Base-by-base conservation (phyloP, 2,797 vertebrate species). In the Arctocebus calabarensis region DNA sequence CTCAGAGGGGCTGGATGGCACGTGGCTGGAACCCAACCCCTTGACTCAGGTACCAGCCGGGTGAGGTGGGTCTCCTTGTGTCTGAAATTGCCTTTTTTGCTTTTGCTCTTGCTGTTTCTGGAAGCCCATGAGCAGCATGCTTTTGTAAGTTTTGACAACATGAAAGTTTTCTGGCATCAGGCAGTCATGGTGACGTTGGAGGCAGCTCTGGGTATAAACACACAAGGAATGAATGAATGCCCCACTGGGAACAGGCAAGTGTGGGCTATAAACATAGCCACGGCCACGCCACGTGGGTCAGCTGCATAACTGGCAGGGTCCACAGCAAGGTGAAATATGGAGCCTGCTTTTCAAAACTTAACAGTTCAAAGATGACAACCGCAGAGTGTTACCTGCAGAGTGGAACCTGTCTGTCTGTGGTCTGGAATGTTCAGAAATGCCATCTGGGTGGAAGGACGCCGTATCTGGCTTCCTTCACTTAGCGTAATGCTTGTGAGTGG, bases 161-260 rank as follows among this genome's bases (percentile, higher is more conserved):
- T 48, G 34, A 45, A 45, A 0, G 14, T 37, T 52, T 43, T 75
- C 23, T 7, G 40, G 43, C 32, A 34, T 79, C 75, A 74, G 55
- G 19, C 17, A 16, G n/a, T 85, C 5, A 16, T 23, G 43, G 52
- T 34, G 55, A 34, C 34, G 17, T 45, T 61, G 29, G 40, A 78
- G 55, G 43, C 62, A 34, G 27, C 12, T 34, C 16, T 61, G 66
- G 57, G 8, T 78, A 23, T 29, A 7, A 64, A 13, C 14, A 34
- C 52, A 16, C 22, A 23, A 11, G 37, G 5, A 66, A 4, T 16
- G 1, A 2, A 1, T 2, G 37, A 2, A 1, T 2, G 37, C 14
- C 59, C 61, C 52, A 0, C 11, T 48, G 52, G 34, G 43, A 78
- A 59, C 1, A 32, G 17, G 7, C n/a, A 7, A 48, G 7, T 32